Percentiles rank a stretch among this genome's conserved stretches.
Evolutionary conservation across 2,113 vertebrate species (phyloP).

Genomic region (Podarcis cretensis): DNA sequence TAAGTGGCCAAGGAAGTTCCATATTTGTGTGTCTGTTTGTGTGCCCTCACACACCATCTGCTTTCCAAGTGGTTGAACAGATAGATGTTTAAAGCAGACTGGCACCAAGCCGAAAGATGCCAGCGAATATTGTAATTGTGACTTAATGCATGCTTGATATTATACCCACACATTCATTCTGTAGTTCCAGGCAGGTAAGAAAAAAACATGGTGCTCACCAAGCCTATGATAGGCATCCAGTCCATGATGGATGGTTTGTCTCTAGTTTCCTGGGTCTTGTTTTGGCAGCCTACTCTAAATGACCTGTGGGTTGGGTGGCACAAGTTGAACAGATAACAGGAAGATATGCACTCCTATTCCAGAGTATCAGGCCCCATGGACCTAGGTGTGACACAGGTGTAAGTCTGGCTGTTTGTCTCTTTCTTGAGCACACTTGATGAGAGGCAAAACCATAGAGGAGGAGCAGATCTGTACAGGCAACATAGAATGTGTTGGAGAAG

Average conservation of each 20-base stretch:
- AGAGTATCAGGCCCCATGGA: background rate
- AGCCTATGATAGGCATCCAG: background rate
- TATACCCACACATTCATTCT: background rate
- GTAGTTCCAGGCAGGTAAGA: background rate
- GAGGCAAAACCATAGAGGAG: background rate
- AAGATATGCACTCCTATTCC: background rate
- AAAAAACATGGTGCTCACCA: background rate
- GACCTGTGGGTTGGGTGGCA: background rate
- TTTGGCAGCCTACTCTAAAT: too few species aligned
- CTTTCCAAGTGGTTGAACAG: too few species aligned
- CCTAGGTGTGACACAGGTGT: too few species aligned
- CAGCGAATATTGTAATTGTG: background rate
- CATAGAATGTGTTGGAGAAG: too few species aligned
- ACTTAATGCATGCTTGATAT: background rate
- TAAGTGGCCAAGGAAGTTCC: too few species aligned
- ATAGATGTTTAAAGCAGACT: background rate
- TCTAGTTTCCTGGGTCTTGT: background rate
- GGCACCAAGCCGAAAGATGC: background rate
- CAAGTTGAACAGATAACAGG: background rate
- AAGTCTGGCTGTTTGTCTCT: background rate
- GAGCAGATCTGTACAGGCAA: too few species aligned
- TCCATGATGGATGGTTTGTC: background rate
- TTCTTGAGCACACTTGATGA: too few species aligned
- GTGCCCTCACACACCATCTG: too few species aligned
- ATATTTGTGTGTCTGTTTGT: too few species aligned